Evolutionary conservation across 1,140 invertebrate species (phyloP).

Genomic region (Proctacanthus coquilletti): DNA sequence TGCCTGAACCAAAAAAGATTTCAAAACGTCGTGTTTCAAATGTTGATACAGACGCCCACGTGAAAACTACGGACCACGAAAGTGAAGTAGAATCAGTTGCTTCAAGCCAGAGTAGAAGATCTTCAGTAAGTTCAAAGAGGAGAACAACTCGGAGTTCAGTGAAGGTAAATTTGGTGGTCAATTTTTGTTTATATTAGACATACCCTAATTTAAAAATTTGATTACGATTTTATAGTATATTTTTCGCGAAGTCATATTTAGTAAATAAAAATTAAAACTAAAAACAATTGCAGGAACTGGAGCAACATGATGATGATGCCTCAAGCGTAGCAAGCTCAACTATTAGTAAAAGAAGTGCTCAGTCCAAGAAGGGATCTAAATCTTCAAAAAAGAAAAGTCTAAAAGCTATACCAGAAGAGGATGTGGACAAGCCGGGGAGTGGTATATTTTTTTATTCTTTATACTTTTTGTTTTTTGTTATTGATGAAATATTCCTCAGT

Average conservation of each 20-base stretch:
- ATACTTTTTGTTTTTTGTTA: no score
- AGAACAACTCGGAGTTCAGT: conserved; percentile 7
- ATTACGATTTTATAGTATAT: no score
- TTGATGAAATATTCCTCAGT: no score
- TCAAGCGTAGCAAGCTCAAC: conserved; percentile 9
- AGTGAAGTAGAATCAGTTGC: conserved; percentile 9
- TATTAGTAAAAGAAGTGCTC: conserved; percentile 4
- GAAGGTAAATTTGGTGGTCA: conserved; percentile 6
- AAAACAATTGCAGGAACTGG: no score
- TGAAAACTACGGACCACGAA: not conserved
- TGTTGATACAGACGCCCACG: not conserved
- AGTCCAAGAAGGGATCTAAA: conserved; percentile 6
- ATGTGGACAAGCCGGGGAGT: no score
- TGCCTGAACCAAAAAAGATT: not conserved
- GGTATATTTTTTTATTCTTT: no score
- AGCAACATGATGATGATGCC: conserved; percentile 7
- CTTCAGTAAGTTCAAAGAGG: not conserved
- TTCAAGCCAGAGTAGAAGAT: conserved; percentile 6
- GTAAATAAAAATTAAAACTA: no score
- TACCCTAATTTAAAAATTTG: conserved; percentile 3
- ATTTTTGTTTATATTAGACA: not conserved
- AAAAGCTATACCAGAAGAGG: conserved; percentile 7
- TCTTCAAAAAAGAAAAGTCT: conserved; percentile 7
- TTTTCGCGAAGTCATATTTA: no score
- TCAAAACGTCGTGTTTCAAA: conserved; percentile 3